Evolutionary conservation across 2,888 invertebrate species (phyloP).

Genomic region (Drosophila crucigera): DNA sequence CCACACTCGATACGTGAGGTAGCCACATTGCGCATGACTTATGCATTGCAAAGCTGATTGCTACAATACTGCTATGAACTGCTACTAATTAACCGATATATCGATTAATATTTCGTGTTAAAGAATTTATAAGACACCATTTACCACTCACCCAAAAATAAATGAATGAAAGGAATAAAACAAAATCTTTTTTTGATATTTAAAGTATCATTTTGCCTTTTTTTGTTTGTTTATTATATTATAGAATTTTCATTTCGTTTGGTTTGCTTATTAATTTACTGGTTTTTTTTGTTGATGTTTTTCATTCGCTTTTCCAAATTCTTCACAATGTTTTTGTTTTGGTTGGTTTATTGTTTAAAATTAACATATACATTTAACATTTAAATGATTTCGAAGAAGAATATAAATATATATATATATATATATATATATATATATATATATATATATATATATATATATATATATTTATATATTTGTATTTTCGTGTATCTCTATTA

Average conservation of each 20-base stretch:
- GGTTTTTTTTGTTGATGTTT: conserved; percentile 20
- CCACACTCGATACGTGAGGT: neutral
- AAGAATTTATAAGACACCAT: neutral
- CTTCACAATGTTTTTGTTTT: conserved; percentile 31
- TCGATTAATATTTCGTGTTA: neutral
- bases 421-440: conserved; percentile 10
- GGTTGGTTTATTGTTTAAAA: conserved; percentile 69
- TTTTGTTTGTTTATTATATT: conserved; percentile 62
- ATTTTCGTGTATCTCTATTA: conserved; percentile 35
- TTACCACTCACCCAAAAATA: neutral
- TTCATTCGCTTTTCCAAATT: conserved; percentile 59
- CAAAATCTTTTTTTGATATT: conserved; percentile 36
- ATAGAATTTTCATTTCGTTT: conserved; percentile 73
- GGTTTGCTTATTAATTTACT: conserved; percentile 60
- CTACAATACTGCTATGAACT: neutral
- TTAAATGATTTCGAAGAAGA: conserved; percentile 70
- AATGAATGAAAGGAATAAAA: neutral
- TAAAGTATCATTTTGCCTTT: conserved; percentile 72
- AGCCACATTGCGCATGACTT: neutral
- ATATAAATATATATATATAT: conserved; percentile 20
- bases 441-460: conserved; percentile 8
- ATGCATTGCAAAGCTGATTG: neutral
- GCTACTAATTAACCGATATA: neutral
- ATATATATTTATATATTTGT: conserved; percentile 20
- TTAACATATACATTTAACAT: conserved; percentile 81